These are phyloP conservation scores for Nyctibius bracteatus DNA, from an alignment of 2,113 vertebrate genomes.

Conservation along the genomic window DNA sequence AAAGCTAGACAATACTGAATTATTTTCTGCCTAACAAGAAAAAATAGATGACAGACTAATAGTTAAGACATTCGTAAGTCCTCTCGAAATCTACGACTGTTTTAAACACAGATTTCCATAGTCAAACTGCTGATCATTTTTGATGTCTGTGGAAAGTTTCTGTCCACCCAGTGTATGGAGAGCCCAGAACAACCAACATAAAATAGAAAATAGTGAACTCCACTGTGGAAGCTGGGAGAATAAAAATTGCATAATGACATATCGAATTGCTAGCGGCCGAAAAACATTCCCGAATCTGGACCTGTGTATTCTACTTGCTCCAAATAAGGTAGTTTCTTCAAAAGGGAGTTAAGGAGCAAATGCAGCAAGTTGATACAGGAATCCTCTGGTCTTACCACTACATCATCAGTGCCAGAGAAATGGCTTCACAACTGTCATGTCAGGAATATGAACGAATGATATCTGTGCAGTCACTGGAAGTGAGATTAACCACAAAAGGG, in stretches of 20 bases:
- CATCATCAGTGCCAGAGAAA: not conserved
- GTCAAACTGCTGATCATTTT: not conserved
- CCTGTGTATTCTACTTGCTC: not conserved
- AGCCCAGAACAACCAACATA: not conserved
- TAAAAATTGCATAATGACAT: not conserved
- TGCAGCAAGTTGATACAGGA: not conserved
- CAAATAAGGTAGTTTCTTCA: not conserved
- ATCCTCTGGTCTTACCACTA: not conserved
- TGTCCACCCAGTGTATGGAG: not conserved
- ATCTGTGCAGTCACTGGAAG: not conserved
- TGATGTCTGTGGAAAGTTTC: not conserved
- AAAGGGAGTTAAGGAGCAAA: not conserved
- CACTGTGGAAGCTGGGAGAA: not conserved
- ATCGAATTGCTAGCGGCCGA: fast-evolving
- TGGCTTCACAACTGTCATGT: not conserved
- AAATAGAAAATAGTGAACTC: not conserved
- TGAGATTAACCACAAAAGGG: not conserved
- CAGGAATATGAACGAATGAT: not conserved
- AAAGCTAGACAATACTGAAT: not conserved
- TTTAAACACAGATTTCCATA: not conserved
- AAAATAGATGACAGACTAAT: not conserved
- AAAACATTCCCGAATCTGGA: not conserved
- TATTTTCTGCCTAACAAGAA: not conserved
- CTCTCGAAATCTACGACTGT: not conserved
- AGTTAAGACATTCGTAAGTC: not conserved